Conservation (phyloP, 2,888 invertebrate genomes). For the Phaonia tiefii region DNA sequence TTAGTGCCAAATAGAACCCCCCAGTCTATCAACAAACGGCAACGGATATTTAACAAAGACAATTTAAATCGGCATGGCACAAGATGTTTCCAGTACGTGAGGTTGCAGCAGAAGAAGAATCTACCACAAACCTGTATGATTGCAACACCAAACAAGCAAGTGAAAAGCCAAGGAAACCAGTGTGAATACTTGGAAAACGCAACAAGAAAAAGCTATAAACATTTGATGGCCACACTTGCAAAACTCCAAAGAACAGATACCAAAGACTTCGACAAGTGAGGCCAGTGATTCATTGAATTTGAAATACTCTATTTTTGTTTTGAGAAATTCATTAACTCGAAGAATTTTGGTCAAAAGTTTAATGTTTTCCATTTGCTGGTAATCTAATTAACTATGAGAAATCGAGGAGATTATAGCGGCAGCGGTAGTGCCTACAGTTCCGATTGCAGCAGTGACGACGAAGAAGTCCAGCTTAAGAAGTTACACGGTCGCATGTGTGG, state of each 20-base stretch:
- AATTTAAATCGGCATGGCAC: too few species aligned
- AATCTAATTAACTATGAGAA: slow-evolving; percentile 49
- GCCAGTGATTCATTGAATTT: too few species aligned
- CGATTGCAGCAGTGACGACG: slow-evolving; percentile 62
- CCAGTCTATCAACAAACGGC: too few species aligned
- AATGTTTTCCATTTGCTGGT: background rate
- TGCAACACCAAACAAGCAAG: slow-evolving; percentile 40
- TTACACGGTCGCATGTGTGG: slow-evolving; percentile 62
- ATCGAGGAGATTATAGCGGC: slow-evolving; percentile 7
- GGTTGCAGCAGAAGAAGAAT: background rate
- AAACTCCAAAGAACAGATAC: too few species aligned
- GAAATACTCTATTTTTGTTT: too few species aligned
- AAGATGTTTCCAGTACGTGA: too few species aligned
- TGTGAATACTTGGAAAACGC: background rate
- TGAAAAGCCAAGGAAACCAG: slow-evolving; percentile 52
- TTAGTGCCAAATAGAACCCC: slow-evolving; percentile 6
- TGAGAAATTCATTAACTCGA: background rate
- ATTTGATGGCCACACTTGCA: too few species aligned
- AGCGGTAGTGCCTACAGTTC: slow-evolving; percentile 45
- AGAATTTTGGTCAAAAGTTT: background rate
- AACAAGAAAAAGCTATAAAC: background rate
- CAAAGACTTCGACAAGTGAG: too few species aligned
- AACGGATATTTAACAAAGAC: too few species aligned
- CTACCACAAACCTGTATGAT: slow-evolving; percentile 46
- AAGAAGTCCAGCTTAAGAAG: slow-evolving; percentile 56